Percentiles rank a stretch among this genome's conserved stretches.
Evolutionary conservation across 2,888 invertebrate species (phyloP).

Genomic region (Ormyrus pomaceus): DNA sequence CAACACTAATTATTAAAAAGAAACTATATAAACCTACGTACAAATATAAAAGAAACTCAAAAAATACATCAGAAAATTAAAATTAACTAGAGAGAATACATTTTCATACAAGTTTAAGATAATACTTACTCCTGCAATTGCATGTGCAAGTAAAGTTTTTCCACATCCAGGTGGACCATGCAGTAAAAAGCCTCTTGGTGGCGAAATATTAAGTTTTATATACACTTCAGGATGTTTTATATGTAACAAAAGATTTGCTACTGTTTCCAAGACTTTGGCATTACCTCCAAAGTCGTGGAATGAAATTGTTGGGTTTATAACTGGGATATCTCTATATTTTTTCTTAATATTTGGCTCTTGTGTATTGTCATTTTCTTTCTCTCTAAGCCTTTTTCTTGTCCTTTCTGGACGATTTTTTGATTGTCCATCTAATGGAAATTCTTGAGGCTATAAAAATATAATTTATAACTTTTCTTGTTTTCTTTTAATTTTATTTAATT

Average conservation of each 20-base stretch:
- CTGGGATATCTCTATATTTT: constrained; percentile 68
- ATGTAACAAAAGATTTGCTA: constrained; percentile 88
- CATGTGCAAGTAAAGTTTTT: constrained; percentile 88
- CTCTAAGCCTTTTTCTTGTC: constrained; percentile 72
- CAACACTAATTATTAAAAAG: neutral
- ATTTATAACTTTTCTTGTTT: neutral
- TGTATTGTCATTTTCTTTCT: constrained; percentile 75
- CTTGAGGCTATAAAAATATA: constrained; percentile 26
- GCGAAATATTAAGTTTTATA: constrained; percentile 87
- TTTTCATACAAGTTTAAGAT: constrained; percentile 18
- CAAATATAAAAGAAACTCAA: no score
- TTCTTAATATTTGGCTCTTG: constrained; percentile 64
- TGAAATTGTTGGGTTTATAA: constrained; percentile 76
- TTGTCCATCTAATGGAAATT: constrained; percentile 9
- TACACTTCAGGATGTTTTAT: constrained; percentile 95
- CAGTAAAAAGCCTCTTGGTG: constrained; percentile 92
- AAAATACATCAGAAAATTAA: no score
- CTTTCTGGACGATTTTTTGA: constrained; percentile 38
- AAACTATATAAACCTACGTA: neutral
- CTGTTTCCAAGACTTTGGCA: constrained; percentile 83
- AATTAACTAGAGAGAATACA: neutral
- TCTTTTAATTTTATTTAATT: no score
- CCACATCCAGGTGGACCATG: constrained; percentile 99
- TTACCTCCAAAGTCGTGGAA: constrained; percentile 90
- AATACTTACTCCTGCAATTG: constrained; percentile 86